Evolutionary conservation across 2,888 invertebrate genomes (phyloP), one percentile per base, ranked within the genome.

Genomic region (Myathropa florea): DNA sequence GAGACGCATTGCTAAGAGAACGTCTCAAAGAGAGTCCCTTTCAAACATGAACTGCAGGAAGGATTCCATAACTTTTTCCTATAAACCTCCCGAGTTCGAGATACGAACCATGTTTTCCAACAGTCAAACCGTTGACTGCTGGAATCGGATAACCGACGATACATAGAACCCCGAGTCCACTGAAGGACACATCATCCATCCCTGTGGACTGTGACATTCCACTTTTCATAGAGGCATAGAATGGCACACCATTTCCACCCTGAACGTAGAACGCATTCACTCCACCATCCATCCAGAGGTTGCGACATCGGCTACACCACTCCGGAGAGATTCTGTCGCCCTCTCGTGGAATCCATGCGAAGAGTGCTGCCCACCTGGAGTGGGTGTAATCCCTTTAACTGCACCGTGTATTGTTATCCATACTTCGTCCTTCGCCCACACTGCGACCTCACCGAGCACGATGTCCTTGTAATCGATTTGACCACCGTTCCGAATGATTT

Each of bases 401-500:
- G 46, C 46, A 46, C 2, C 63, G 55, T 55, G 36, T 73, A 39
- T 57, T 73, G 24, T 64, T 14, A 36, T 33, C 21, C n/a, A 3
- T n/a, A n/a, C 10, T 46, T 14, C n/a, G 2, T 24, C 10, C 28
- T 28, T 12, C 60, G 36, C 12, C 14, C 18, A 4, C 18, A 0
- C 24, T 26, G 14, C 30, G 39, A 55, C 23, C 53, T 33, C 28
- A 24, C 21, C 39, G n/a, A 68, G 68, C 59, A 59, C 10, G 46
- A 39, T 72, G 55, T 68, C 64, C 30, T 67, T 33, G 39, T 55
- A 79, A 83, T 71, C 79, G 73, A 65, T 71, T 84, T 67, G 79
- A 84, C 70, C 61, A 67, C 59, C 28, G 26, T 86, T 78, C 61
- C 61, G 28, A 70, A 65, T 75, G 71, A 75, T 79, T 86, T 83